phyloP scores from a whole-genome alignment of 2,113 vertebrate genomes.

The Euleptes europaea region DNA sequence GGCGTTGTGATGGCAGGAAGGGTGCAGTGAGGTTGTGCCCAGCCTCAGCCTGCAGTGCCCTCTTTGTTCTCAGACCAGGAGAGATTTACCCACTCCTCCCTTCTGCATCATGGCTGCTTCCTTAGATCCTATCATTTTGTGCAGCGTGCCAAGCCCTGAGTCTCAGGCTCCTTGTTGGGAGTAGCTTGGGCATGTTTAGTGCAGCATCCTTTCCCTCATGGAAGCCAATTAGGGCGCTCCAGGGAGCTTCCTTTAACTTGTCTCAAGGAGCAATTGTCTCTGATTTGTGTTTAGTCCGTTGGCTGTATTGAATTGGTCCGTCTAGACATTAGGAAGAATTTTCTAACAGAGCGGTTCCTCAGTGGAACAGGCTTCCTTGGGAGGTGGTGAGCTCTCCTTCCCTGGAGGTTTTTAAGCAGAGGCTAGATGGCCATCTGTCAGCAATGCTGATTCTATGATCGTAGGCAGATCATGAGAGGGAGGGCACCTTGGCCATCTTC shows the following conservation, averaged over 20 bases:
- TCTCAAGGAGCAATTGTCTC: neutral
- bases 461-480: too few relatives aligned
- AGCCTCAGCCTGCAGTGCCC: neutral
- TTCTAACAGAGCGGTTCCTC: too few relatives aligned
- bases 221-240: neutral
- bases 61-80: neutral
- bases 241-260: neutral
- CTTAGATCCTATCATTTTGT: neutral
- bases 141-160: neutral
- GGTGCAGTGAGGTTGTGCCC: neutral
- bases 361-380: too few relatives aligned
- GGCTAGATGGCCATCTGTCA: too few relatives aligned
- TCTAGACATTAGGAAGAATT: too few relatives aligned
- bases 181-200: neutral
- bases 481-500: too few relatives aligned
- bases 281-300: neutral
- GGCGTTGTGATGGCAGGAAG: neutral
- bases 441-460: too few relatives aligned
- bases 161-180: neutral
- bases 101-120: neutral
- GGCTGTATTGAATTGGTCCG: neutral
- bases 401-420: too few relatives aligned
- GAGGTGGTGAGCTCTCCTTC: too few relatives aligned
- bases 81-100: neutral
- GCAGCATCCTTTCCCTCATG: neutral